Base-by-base conservation (phyloP, 23 tunicate species). In the Ciona savignyi region DNA sequence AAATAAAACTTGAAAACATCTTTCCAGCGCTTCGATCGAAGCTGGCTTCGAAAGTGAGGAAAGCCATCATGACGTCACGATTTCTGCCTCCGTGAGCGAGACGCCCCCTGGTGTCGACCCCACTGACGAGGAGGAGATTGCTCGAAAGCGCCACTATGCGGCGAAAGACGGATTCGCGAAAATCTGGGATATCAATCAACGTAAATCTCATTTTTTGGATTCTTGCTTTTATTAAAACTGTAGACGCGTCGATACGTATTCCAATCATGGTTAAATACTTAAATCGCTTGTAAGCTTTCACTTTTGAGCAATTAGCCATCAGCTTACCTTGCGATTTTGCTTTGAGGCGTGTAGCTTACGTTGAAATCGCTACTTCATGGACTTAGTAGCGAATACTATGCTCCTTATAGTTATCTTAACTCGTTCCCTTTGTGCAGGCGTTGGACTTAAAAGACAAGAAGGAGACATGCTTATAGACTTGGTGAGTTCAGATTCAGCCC, bases 101-200 rank as follows among this genome's bases (percentile, higher is more conserved):
- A 75, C 80, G 20, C 60, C 62, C 3, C 74, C 4, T 3, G 80
- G 80, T 9, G 79, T 67, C 20, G 87, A 82, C 49, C 75, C 75
- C 2, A 51, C 64, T 33, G 78, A 85, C 30, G 70, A 65, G 27
- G 91, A 78, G 78, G 91, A 85, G 66, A 51, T 73, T 22, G 84
- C 68, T 35, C 48, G 75, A 22, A 78, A 48, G 34, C 34, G 63
- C 27, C 71, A 72, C 69, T 11, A 51, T 22, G 63, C 63, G 61
- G 48, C 63, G 30, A 49, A 35, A 26, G 75, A 73, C 34, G 27
- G 27, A 2, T 85, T 78, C 60, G 75, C 84, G 0, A 33, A 27
- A 73, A 85, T 85, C 66, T 25, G 66, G 3, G 77, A 62, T 27
- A 78, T 78, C 66, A 85, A 85, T 62, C 63, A 78, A 34, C 69